These are phyloP conservation scores for Malacoraja senta DNA, from an alignment of 2,797 vertebrate species.

Conservation along the genomic window DNA sequence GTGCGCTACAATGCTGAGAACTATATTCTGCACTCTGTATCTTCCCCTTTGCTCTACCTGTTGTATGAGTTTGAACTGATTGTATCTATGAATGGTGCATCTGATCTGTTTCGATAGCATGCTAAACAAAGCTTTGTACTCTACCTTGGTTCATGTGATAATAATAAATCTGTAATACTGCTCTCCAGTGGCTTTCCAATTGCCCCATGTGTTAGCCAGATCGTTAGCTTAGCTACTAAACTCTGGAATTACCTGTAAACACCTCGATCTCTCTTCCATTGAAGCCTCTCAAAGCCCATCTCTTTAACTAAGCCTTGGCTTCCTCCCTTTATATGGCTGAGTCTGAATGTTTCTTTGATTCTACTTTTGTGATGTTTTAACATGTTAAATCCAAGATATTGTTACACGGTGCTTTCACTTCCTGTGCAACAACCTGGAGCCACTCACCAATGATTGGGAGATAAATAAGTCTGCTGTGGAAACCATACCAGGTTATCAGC, in stretches of 20 bases:
- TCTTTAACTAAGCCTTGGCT: too few relatives aligned
- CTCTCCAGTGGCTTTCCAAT: background rate
- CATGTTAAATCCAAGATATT: background rate
- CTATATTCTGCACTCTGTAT: too few relatives aligned
- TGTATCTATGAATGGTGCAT: too few relatives aligned
- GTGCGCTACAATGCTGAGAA: too few relatives aligned
- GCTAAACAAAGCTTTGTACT: too few relatives aligned
- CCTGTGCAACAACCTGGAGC: background rate
- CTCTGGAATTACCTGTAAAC: background rate
- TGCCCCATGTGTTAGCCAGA: background rate
- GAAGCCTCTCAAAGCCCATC: background rate
- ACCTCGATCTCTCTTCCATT: background rate
- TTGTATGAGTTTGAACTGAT: too few relatives aligned
- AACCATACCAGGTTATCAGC: background rate
- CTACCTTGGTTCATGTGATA: too few relatives aligned
- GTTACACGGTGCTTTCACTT: background rate
- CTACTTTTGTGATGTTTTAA: background rate
- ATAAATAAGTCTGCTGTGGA: background rate
- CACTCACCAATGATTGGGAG: background rate
- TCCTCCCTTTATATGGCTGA: too few relatives aligned
- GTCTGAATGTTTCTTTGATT: background rate
- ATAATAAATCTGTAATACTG: background rate
- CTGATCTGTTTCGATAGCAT: too few relatives aligned
- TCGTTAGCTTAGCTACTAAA: background rate
- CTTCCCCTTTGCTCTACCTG: too few relatives aligned